Evolutionary conservation across 2,888 invertebrate genomes (phyloP).

Genomic region (Dioctria linearis): DNA sequence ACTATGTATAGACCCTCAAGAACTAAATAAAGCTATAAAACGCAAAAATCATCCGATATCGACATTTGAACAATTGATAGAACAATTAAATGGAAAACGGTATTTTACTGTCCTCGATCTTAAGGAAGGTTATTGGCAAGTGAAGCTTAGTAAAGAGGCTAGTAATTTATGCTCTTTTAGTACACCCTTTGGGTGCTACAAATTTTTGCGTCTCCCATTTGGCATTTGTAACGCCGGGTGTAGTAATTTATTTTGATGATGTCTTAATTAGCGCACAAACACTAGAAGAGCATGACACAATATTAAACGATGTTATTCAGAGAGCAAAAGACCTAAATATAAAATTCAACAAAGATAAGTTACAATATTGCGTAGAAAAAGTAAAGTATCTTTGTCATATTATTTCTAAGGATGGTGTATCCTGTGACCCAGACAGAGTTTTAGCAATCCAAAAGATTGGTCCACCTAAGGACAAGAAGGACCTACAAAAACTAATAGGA

Average conservation of each 20-base stretch:
- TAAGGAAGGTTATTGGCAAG: constrained; percentile 59
- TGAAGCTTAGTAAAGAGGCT: constrained; percentile 61
- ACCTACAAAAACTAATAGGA: constrained; percentile 54
- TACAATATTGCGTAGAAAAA: constrained; percentile 57
- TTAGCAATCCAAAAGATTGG: constrained; percentile 47
- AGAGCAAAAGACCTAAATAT: constrained; percentile 61
- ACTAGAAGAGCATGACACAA: constrained; percentile 59
- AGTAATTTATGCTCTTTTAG: constrained; percentile 64
- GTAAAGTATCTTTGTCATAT: constrained; percentile 62
- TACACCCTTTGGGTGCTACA: constrained; percentile 50
- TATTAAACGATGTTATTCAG: constrained; percentile 61
- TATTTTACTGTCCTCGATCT: constrained; percentile 61
- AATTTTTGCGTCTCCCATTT: constrained; percentile 60
- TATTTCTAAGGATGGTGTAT: constrained; percentile 54
- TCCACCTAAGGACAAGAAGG: constrained; percentile 46
- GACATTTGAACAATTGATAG: constrained; percentile 59
- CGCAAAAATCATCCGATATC: constrained; percentile 60
- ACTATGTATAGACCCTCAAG: too few relatives aligned
- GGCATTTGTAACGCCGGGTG: constrained; percentile 61
- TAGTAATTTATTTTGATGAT: constrained; percentile 65
- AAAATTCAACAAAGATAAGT: constrained; percentile 63
- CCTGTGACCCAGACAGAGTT: constrained; percentile 52
- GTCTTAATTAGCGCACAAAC: constrained; percentile 58
- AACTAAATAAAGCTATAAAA: constrained; percentile 60
- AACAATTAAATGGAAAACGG: constrained; percentile 58